Conservation (phyloP, 2,888 invertebrate species). For the Ophion costatus region DNA sequence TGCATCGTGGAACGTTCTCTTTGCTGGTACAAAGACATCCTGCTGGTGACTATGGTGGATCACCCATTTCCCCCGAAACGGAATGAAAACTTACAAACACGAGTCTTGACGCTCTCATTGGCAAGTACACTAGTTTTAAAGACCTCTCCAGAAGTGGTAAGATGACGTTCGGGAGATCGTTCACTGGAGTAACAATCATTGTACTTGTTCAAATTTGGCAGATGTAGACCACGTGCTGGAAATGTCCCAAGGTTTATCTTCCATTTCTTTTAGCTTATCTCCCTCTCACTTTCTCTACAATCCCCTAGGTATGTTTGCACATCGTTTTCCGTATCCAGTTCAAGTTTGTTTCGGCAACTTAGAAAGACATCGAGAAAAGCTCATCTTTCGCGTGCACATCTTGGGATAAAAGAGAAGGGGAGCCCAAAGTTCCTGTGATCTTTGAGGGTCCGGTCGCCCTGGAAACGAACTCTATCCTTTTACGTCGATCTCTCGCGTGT, state of each 20-base stretch:
- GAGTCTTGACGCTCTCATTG: background rate
- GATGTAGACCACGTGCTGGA: background rate
- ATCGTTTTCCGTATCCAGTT: slow-evolving; percentile 73
- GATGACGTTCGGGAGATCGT: too few relatives aligned
- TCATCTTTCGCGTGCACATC: slow-evolving; percentile 60
- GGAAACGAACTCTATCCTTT: slow-evolving; percentile 76
- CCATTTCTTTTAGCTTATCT: slow-evolving; percentile 6
- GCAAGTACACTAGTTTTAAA: too few relatives aligned
- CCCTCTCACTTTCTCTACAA: slow-evolving; percentile 36
- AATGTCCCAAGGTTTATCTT: slow-evolving; percentile 30
- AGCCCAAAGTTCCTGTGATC: slow-evolving; percentile 35
- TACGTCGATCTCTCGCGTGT: slow-evolving; percentile 35
- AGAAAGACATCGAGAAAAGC: slow-evolving; percentile 77
- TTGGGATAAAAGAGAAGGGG: slow-evolving; percentile 63
- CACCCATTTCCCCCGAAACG: background rate
- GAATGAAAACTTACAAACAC: background rate
- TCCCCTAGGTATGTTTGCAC: slow-evolving; percentile 73
- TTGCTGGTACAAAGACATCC: slow-evolving; percentile 7
- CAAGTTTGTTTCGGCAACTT: slow-evolving; percentile 78
- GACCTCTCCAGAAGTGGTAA: too few relatives aligned
- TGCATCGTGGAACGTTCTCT: slow-evolving; percentile 27
- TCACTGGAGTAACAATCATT: background rate
- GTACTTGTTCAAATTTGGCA: too few relatives aligned
- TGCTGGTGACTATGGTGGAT: slow-evolving; percentile 1
- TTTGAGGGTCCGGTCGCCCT: slow-evolving; percentile 78